A percentile compares a stretch with the other conserved stretches of the same genome.
Evolutionary conservation across 2,113 vertebrate genomes (phyloP).

Genomic region (Phrynocephalus versicolor): DNA sequence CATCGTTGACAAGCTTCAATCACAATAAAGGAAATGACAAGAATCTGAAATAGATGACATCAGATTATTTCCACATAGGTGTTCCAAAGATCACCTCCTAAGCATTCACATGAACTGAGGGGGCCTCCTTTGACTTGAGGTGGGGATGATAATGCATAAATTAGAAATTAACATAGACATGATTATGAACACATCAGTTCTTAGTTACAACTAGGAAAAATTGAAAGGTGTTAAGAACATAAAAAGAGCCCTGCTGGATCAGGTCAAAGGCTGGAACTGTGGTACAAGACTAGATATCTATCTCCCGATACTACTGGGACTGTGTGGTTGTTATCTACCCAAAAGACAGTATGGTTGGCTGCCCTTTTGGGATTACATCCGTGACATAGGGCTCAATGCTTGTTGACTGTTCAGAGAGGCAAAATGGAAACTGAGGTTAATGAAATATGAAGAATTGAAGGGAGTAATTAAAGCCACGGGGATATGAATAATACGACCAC

Average conservation of each 20-base stretch:
- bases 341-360: not conserved
- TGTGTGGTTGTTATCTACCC: not conserved
- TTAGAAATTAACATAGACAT: not conserved
- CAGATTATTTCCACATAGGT: not conserved
- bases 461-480: slow-evolving; percentile 23
- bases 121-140: not conserved
- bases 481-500: not conserved
- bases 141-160: not conserved
- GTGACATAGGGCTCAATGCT: not conserved
- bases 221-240: too few relatives aligned
- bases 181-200: not conserved
- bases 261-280: too few relatives aligned
- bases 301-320: too few relatives aligned
- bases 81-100: not conserved
- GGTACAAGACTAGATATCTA: too few relatives aligned
- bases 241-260: too few relatives aligned
- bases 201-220: too few relatives aligned
- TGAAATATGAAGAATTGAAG: slow-evolving; percentile 19
- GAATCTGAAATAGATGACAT: not conserved
- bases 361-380: not conserved
- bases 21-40: not conserved
- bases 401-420: not conserved
- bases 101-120: too few relatives aligned
- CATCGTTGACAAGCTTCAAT: not conserved
- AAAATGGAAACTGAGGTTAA: slow-evolving; percentile 16